Evolutionary conservation across 1,140 invertebrate species (phyloP), one percentile per base, ranked within the genome.

Genomic region (Colletes latitarsis): DNA sequence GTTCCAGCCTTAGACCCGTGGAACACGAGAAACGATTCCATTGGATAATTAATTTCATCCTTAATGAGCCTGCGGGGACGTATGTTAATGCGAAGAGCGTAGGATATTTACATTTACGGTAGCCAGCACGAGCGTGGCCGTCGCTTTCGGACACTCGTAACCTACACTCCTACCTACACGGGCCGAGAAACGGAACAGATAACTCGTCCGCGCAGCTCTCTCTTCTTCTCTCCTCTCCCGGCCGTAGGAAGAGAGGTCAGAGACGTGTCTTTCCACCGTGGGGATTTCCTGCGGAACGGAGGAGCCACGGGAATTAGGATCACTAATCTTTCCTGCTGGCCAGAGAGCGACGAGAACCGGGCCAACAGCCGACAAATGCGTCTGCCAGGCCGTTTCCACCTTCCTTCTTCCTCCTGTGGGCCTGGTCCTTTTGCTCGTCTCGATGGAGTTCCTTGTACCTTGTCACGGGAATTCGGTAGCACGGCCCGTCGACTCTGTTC

Each of bases 41-140:
- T 89, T 86, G 87, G 88, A 91, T 90, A 92, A 92, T 93, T 91
- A 93, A 92, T 92, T 92, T 92, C 88, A 82, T 87, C 85, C 89
- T 91, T 93, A 93, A 93, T 92, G 90, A 92, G 91, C 88, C 88
- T 86, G 87, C 83, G 87, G 77, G 89, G 92, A 93, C 90, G 91
- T 93, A 93, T 93, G 90, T 93, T 92, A 92, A 93, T 93, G 88
- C 83, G 90, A 76, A 21, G 70, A 86, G 88, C 85, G 88, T 89
- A 88, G 89, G 89, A 91, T 89, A 92, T 92, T 92, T 92, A 92
- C 90, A 92, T 92, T 91, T 89, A 91, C 89, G 90, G 91, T 91
- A 91, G 91, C 88, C 62, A 82, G 80, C 82, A 86, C 82, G 85
- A 88, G 85, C 80, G 71, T 84, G 76, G 88, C 62, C 73, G 75